A percentile compares a stretch with the other conserved stretches of the same genome.
phyloP scores from a whole-genome alignment of 1,140 invertebrate genomes.

The Lasioglossum baleicum region DNA sequence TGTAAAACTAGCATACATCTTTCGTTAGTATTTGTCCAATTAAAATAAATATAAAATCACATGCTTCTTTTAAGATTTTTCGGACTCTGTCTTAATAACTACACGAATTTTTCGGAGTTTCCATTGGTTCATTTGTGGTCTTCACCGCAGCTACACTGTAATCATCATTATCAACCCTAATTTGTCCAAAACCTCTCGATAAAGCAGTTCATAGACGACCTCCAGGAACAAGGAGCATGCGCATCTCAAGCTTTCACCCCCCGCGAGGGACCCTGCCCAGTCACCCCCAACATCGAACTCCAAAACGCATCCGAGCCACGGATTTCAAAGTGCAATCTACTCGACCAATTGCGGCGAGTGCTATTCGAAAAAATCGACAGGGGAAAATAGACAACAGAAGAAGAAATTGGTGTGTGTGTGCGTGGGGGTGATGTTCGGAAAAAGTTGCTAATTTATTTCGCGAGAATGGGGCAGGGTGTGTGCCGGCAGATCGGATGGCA shows the following conservation, averaged over 20 bases:
- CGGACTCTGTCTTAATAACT: too few species aligned
- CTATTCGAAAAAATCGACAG: too few species aligned
- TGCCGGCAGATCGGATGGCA: constrained; percentile 33
- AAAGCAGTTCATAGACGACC: constrained; percentile 40
- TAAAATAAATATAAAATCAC: too few species aligned
- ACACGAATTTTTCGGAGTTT: too few species aligned
- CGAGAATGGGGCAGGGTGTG: constrained; percentile 25
- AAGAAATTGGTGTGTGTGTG: not conserved
- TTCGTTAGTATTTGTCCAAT: too few species aligned
- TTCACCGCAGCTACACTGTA: too few species aligned
- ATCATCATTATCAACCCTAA: not conserved
- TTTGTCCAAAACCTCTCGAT: constrained; percentile 54
- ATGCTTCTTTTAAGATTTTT: too few species aligned
- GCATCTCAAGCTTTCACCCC: constrained; percentile 8
- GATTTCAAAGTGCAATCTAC: constrained; percentile 7
- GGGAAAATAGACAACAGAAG: too few species aligned
- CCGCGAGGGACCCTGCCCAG: constrained; percentile 21
- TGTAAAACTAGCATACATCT: too few species aligned
- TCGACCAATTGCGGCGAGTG: not conserved
- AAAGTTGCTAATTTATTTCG: not conserved
- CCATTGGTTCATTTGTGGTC: too few species aligned
- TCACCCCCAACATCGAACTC: constrained; percentile 12
- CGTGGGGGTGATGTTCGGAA: not conserved
- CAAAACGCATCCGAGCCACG: not conserved
- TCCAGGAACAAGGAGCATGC: not conserved